Conservation (phyloP, 2,888 invertebrate species). For the Amphipyra tragopoginis region DNA sequence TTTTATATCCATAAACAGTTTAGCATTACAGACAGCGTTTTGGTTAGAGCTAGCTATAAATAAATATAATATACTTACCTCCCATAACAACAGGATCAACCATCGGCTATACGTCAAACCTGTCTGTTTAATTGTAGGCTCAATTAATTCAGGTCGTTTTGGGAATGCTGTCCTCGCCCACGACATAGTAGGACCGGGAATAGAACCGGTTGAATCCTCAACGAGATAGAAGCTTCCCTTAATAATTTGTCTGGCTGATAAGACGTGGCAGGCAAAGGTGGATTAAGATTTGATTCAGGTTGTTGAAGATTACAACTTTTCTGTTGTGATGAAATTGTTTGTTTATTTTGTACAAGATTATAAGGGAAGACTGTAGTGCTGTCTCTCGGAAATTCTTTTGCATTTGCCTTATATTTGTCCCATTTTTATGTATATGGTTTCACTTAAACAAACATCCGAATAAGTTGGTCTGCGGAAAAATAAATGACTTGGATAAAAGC, state of each 20-base stretch:
- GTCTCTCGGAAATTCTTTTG: background rate
- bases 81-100: constrained; percentile 25
- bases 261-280: constrained; percentile 29
- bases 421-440: too few species aligned
- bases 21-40: background rate
- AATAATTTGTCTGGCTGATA: constrained; percentile 53
- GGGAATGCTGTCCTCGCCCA: constrained; percentile 79
- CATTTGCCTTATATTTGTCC: too few species aligned
- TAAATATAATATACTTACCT: constrained; percentile 8
- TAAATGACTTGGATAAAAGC: too few species aligned
- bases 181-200: constrained; percentile 63
- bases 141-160: constrained; percentile 66
- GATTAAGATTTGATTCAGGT: constrained; percentile 25
- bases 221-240: constrained; percentile 44
- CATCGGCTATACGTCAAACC: constrained; percentile 48
- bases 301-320: constrained; percentile 12
- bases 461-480: too few species aligned
- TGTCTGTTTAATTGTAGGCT: constrained; percentile 58
- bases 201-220: constrained; percentile 73
- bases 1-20: too few species aligned
- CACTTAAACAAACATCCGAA: too few species aligned
- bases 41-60: constrained; percentile 22
- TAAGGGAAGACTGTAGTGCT: background rate
- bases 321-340: background rate
- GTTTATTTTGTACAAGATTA: constrained; percentile 3